Percentiles rank a stretch among this genome's conserved stretches.
Evolutionary conservation across 2,113 vertebrate genomes (phyloP).

Genomic region (Steatornis caripensis): DNA sequence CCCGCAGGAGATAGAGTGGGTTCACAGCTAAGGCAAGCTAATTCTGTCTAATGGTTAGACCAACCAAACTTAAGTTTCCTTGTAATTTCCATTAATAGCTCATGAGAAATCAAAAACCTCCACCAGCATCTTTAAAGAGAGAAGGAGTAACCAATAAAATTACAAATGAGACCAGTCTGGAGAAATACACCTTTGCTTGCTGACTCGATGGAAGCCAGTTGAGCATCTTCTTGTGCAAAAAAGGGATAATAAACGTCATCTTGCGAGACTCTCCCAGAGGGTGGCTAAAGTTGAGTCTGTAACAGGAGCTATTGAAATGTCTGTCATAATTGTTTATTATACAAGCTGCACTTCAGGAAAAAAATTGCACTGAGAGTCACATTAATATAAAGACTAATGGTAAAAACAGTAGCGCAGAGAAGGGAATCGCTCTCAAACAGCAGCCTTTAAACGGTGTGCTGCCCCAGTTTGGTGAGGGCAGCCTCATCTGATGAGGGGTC

Average conservation of each 20-base stretch:
- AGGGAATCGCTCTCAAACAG: neutral
- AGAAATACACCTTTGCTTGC: neutral
- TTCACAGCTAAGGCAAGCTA: neutral
- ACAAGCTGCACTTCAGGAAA: neutral
- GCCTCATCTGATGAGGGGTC: accelerated
- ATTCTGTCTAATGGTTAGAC: neutral
- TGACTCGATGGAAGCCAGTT: neutral
- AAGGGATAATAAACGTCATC: neutral
- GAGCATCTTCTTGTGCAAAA: neutral
- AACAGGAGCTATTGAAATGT: neutral
- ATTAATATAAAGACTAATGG: neutral
- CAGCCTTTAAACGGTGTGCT: neutral
- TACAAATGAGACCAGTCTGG: neutral
- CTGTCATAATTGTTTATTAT: neutral
- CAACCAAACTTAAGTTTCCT: neutral
- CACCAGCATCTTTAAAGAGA: neutral
- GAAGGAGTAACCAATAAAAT: neutral
- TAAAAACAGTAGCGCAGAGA: neutral
- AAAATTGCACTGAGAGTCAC: neutral
- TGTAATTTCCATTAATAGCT: neutral
- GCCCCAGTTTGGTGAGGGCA: neutral
- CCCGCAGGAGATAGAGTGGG: neutral
- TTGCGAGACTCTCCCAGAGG: constrained; percentile 11
- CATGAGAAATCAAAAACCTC: neutral
- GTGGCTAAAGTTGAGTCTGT: neutral